Evolutionary conservation across 2,797 vertebrate genomes (phyloP), one percentile per base, ranked within the genome.

Genomic region (Rhyacichthys aspro): DNA sequence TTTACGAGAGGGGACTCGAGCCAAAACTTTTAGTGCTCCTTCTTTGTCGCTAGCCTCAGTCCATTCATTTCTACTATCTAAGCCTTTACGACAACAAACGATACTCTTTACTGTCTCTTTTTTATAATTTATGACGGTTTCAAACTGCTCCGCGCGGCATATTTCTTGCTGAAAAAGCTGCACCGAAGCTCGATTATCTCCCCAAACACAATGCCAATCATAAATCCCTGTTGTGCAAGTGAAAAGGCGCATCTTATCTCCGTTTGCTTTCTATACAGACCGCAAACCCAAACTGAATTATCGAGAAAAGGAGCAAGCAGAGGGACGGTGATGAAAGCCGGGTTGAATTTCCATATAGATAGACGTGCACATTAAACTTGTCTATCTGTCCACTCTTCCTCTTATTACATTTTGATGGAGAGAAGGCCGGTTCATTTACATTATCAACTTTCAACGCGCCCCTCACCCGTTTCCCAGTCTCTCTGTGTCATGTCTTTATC

Each of bases 291-390:
- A 86, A 85, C 76, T 78, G 84, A 90, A 87, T 89, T 81, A 84
- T 68, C 67, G 72, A 41, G 61, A 67, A 73, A 54, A 74, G 63
- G 65, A 47, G 53, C 54, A 59, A 83, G 76, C 67, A 69, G 70
- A 14, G 16, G 61, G 70, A 47, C 44, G 55, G 16, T 60, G 70
- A 49, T 48, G 58, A 78, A 76, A 42, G 76, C 61, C 38, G 15
- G 58, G 44, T 66, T 69, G 66, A 77, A 93, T 93, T 92, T 91
- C 92, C 92, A 93, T 93, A 91, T 93, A 93, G 90, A 93, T 93
- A 82, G 92, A 89, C 70, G 54, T 32, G 50, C 72, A 78, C 83
- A 90, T 91, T 91, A 90, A 86, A 90, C 82, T 87, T 88, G 88
- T 87, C 85, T 87, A 67, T 83, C 85, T 77, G 79, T 80, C 75